A percentile compares a stretch with the other conserved stretches of the same genome.
phyloP scores from a whole-genome alignment of 2,113 vertebrate genomes.

The Myotis davidii region DNA sequence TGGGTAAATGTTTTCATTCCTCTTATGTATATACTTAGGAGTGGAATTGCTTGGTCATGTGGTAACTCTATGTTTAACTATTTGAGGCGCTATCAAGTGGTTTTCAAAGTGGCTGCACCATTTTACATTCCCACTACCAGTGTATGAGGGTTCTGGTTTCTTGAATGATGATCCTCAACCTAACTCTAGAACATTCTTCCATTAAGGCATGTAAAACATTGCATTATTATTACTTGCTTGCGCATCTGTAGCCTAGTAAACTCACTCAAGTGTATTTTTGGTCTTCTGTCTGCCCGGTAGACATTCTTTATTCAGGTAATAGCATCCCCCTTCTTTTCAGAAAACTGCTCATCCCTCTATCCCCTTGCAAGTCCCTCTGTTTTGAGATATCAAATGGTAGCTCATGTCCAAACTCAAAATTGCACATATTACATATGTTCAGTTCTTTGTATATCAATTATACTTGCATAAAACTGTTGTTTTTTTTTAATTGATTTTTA shows the following conservation, averaged over 20 bases:
- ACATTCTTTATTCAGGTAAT: conserved; percentile 26
- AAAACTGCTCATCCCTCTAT: background rate
- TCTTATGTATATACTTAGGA: background rate
- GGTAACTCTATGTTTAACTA: background rate
- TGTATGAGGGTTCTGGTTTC: background rate
- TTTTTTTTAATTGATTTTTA: background rate
- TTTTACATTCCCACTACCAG: background rate
- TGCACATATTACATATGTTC: background rate
- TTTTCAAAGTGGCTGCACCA: background rate
- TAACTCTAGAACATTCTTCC: background rate
- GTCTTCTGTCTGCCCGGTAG: background rate
- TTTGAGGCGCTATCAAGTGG: background rate
- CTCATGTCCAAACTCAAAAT: background rate
- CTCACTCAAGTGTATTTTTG: background rate
- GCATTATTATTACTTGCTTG: background rate
- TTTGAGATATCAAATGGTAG: background rate
- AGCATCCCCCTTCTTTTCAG: background rate
- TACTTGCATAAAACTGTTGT: background rate
- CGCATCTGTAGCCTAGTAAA: background rate
- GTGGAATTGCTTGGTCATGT: background rate
- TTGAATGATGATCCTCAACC: background rate
- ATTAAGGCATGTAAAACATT: background rate
- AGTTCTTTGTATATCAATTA: background rate
- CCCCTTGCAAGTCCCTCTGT: background rate
- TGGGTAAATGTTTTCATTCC: background rate